Percentiles rank a stretch among this genome's conserved stretches.
phyloP scores from a whole-genome alignment of 2,113 vertebrate species.

The Peromyscus leucopus region DNA sequence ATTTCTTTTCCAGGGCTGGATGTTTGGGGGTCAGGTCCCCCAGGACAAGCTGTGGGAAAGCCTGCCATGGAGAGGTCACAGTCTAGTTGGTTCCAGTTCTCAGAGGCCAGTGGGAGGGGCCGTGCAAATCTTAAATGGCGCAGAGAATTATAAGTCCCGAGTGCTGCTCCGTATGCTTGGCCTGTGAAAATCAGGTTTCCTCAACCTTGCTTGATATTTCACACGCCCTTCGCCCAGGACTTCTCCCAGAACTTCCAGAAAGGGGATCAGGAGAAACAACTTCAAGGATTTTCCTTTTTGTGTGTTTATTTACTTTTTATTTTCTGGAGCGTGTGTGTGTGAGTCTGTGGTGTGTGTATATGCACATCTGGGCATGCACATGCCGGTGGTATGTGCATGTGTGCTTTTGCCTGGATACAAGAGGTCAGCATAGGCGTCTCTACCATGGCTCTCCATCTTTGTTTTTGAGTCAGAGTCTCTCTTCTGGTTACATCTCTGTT shows the following conservation, averaged over 20 bases:
- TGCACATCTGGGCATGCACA: background rate
- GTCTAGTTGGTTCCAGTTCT: conserved; percentile 66
- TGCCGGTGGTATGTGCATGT: no score
- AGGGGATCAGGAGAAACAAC: background rate
- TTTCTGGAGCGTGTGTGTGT: background rate
- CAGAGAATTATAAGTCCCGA: conserved; percentile 35
- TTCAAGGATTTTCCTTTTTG: background rate
- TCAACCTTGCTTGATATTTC: background rate
- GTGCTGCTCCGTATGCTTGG: conserved; percentile 4
- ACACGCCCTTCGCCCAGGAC: background rate
- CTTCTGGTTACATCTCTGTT: background rate
- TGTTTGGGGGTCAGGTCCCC: background rate
- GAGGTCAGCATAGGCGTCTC: background rate
- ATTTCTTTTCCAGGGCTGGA: background rate
- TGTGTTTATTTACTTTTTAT: background rate
- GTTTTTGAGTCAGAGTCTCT: background rate
- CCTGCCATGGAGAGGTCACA: conserved; percentile 45
- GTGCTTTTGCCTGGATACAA: no score
- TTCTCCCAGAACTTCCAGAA: background rate
- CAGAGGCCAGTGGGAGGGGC: background rate
- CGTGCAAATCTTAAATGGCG: background rate
- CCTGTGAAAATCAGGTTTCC: conserved; percentile 34
- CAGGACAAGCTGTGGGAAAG: conserved; percentile 29
- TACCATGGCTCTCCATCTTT: background rate
- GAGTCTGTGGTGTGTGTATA: background rate